These are phyloP conservation scores for Sebastiscus tertius DNA, from an alignment of 2,797 vertebrate species.

Conservation along the genomic window DNA sequence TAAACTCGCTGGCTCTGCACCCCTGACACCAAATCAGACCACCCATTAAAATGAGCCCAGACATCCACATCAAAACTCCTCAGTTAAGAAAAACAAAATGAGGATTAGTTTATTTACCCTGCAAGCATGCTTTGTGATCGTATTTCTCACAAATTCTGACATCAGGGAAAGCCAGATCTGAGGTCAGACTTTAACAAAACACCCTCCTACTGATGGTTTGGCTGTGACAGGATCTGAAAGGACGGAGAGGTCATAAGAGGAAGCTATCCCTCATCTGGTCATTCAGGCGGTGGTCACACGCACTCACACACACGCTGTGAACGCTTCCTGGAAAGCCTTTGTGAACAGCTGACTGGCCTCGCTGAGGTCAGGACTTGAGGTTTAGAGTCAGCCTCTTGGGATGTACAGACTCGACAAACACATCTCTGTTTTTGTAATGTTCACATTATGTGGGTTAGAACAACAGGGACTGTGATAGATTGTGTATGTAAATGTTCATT, in stretches of 20 bases:
- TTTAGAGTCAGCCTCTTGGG: constrained; percentile 21
- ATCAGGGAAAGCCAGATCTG: background rate
- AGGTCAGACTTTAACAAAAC: constrained; percentile 26
- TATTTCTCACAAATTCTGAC: constrained; percentile 29
- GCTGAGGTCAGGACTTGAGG: constrained; percentile 18
- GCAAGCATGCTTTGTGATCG: constrained; percentile 7
- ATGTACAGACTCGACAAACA: constrained; percentile 16
- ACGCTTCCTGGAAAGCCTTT: constrained; percentile 42
- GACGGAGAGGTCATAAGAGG: constrained; percentile 43
- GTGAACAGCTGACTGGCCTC: constrained; percentile 39
- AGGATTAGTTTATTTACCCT: constrained; percentile 32
- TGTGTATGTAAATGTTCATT: background rate
- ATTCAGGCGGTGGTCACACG: constrained; percentile 6
- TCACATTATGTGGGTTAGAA: constrained; percentile 54
- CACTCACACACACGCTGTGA: constrained; percentile 15
- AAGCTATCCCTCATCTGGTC: constrained; percentile 59
- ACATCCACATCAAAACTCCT: background rate
- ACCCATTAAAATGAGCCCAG: constrained; percentile 30
- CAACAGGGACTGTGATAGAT: constrained; percentile 34
- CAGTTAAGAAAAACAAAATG: constrained; percentile 10
- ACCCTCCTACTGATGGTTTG: constrained; percentile 9
- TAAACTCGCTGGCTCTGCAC: constrained; percentile 27
- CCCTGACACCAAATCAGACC: constrained; percentile 32
- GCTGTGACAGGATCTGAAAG: background rate
- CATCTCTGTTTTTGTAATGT: constrained; percentile 18